These are phyloP conservation scores for Strix occidentalis DNA, from an alignment of 2,797 vertebrate genomes.

Conservation along the genomic window DNA sequence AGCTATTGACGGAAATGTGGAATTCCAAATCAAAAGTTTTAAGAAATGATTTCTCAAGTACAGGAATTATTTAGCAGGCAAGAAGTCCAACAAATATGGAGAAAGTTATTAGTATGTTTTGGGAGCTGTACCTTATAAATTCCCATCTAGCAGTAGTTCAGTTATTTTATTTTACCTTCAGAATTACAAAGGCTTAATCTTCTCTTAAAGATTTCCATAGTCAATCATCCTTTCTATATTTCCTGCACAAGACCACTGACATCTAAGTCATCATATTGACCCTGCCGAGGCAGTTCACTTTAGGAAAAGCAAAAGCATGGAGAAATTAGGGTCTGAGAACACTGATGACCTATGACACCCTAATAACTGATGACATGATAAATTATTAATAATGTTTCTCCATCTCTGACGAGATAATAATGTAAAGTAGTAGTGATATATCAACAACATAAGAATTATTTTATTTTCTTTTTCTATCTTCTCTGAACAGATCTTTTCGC, in stretches of 20 bases:
- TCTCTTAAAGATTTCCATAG: background rate
- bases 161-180: background rate
- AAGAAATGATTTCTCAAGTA: background rate
- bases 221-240: background rate
- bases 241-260: background rate
- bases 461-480: background rate
- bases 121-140: background rate
- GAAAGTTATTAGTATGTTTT: background rate
- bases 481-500: background rate
- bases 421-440: background rate
- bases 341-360: background rate
- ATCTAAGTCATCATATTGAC: background rate
- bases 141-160: background rate
- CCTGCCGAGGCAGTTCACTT: background rate
- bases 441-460: background rate
- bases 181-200: background rate
- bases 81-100: background rate
- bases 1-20: background rate
- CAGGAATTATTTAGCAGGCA: background rate
- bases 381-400: background rate
- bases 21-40: background rate
- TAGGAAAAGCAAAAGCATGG: background rate
- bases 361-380: background rate
- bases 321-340: background rate
- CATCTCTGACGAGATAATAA: background rate